Evolutionary conservation across 1,140 invertebrate genomes (phyloP).

Genomic region (Caenorhabditis inopinata): DNA sequence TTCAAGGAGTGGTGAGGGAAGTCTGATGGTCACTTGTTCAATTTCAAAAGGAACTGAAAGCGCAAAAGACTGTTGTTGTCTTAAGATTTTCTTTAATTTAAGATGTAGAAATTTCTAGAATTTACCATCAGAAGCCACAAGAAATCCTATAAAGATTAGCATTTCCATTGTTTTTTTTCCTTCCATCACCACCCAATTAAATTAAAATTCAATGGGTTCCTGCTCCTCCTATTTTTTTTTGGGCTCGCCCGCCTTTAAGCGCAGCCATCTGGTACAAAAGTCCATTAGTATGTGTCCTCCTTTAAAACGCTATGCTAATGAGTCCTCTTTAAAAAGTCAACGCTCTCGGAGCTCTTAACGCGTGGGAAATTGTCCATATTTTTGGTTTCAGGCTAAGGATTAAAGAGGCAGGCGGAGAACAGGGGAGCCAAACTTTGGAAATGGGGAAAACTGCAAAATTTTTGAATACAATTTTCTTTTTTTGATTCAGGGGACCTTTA

Average conservation of each 20-base stretch:
- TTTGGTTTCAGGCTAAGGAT: background rate
- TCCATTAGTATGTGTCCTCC: background rate
- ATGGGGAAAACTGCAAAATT: background rate
- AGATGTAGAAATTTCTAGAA: no score
- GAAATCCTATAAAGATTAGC: background rate
- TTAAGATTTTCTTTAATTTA: no score
- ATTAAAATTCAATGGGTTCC: background rate
- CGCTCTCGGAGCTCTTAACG: background rate
- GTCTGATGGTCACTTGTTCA: no score
- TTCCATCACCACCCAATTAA: background rate
- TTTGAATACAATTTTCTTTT: background rate
- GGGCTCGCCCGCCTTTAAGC: background rate
- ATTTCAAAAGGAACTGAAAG: no score
- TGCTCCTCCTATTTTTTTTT: background rate
- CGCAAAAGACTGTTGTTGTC: no score
- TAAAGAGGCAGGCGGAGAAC: background rate
- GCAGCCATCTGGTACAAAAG: background rate
- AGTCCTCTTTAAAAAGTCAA: background rate
- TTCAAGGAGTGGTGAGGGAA: no score
- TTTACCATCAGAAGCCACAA: background rate
- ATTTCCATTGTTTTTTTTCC: background rate
- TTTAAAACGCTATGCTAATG: conserved; percentile 32
- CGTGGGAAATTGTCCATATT: background rate
- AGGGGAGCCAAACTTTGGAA: background rate
- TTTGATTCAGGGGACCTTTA: background rate